Conservation (phyloP, 2,888 invertebrate genomes). For the Latrodectus hesperus region DNA sequence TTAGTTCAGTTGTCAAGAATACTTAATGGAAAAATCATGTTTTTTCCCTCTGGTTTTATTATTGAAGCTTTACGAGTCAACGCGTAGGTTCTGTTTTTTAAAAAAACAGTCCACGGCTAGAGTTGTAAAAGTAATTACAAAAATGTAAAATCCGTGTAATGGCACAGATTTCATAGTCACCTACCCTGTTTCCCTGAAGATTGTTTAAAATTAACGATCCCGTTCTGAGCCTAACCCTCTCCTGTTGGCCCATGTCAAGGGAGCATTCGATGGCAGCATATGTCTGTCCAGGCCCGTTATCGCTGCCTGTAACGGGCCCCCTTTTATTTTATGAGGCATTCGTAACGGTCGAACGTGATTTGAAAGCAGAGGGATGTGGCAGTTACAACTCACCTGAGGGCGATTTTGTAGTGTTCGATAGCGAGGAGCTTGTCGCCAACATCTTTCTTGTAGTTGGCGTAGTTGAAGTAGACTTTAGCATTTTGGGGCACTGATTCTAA, state of each 20-base stretch:
- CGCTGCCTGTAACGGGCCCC: not conserved
- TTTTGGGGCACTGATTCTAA: constrained; percentile 86
- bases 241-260: not conserved
- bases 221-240: not conserved
- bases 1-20: too few relatives aligned
- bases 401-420: constrained; percentile 85
- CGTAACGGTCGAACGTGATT: not conserved
- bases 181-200: not conserved
- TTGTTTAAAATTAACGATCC: not conserved
- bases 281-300: not conserved
- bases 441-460: constrained; percentile 88
- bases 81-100: too few relatives aligned
- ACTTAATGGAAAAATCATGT: too few relatives aligned
- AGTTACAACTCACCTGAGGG: constrained; percentile 80
- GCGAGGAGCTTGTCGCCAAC: constrained; percentile 83
- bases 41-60: too few relatives aligned
- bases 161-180: not conserved
- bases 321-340: not conserved
- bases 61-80: too few relatives aligned
- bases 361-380: not conserved
- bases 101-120: too few relatives aligned
- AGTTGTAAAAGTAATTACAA: too few relatives aligned
- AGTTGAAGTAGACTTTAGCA: constrained; percentile 93
- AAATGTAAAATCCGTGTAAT: too few relatives aligned
- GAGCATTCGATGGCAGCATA: too few relatives aligned